These are phyloP conservation scores for Onychostoma macrolepis DNA, from an alignment of 2,113 vertebrate genomes.

Conservation along the genomic window DNA sequence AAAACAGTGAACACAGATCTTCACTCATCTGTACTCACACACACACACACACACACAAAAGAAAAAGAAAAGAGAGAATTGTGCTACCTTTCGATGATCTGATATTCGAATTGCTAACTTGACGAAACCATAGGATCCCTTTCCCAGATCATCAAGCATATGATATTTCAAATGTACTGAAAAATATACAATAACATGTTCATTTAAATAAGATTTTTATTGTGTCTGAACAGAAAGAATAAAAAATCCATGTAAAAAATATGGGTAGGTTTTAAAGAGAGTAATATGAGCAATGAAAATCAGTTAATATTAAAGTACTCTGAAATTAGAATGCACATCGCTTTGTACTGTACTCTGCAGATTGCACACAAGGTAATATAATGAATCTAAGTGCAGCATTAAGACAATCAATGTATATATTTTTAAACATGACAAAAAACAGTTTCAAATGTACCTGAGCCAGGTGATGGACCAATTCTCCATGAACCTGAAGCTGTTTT, in stretches of 20 bases:
- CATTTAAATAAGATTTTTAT: background rate
- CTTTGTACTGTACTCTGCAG: background rate
- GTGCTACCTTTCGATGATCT: background rate
- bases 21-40: background rate
- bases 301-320: no score
- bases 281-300: no score
- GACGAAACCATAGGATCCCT: background rate
- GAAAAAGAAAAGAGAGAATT: background rate
- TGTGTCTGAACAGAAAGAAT: background rate
- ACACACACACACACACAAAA: no score
- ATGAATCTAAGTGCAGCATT: no score
- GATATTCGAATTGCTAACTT: background rate
- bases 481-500: background rate
- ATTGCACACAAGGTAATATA: no score
- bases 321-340: no score
- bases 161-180: background rate
- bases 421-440: background rate
- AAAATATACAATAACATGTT: background rate
- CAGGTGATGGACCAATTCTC: background rate
- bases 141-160: background rate
- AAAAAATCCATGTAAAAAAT: background rate
- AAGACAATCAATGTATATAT: no score
- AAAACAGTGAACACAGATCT: background rate
- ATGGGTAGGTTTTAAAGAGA: background rate
- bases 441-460: background rate